Conservation (phyloP, 1,140 invertebrate species). For the Drosophila malerkotliana region DNA sequence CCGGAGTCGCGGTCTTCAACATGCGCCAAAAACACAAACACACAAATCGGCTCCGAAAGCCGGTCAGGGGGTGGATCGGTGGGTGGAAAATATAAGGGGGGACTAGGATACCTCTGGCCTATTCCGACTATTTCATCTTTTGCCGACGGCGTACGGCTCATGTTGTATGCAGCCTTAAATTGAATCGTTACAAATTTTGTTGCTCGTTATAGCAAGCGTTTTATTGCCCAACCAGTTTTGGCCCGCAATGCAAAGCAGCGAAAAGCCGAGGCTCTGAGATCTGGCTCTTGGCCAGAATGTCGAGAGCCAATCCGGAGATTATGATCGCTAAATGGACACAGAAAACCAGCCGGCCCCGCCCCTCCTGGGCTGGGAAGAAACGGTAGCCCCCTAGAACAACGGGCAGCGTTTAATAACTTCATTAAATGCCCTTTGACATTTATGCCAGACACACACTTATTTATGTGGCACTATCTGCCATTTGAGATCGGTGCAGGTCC, state of each 20-base stretch:
- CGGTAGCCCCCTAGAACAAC: slow-evolving; percentile 36
- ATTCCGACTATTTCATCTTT: slow-evolving; percentile 81
- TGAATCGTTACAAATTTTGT: slow-evolving; percentile 83
- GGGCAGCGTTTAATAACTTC: slow-evolving; percentile 77
- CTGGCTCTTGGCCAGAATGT: slow-evolving; percentile 12
- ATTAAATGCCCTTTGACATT: slow-evolving; percentile 82
- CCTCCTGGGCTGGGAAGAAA: slow-evolving; percentile 1
- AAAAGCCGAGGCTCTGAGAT: not conserved
- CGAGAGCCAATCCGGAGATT: slow-evolving; percentile 53
- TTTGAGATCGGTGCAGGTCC: slow-evolving; percentile 45
- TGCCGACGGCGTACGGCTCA: slow-evolving; percentile 68
- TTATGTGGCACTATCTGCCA: slow-evolving; percentile 43
- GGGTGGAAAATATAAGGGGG: slow-evolving; percentile 11
- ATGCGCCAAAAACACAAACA: slow-evolving; percentile 70
- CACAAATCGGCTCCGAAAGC: slow-evolving; percentile 32
- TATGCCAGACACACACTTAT: slow-evolving; percentile 50
- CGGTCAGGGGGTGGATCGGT: not conserved
- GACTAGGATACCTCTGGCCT: slow-evolving; percentile 46
- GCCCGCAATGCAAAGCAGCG: slow-evolving; percentile 57
- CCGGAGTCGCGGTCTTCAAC: slow-evolving; percentile 39
- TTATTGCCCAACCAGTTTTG: slow-evolving; percentile 78
- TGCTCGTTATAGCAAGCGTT: slow-evolving; percentile 82
- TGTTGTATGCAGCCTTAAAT: slow-evolving; percentile 80
- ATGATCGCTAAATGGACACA: slow-evolving; percentile 51
- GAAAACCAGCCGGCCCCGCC: slow-evolving; percentile 30